These are phyloP conservation scores for Tinamus guttatus DNA, from an alignment of 2,113 vertebrate species.

Conservation along the genomic window DNA sequence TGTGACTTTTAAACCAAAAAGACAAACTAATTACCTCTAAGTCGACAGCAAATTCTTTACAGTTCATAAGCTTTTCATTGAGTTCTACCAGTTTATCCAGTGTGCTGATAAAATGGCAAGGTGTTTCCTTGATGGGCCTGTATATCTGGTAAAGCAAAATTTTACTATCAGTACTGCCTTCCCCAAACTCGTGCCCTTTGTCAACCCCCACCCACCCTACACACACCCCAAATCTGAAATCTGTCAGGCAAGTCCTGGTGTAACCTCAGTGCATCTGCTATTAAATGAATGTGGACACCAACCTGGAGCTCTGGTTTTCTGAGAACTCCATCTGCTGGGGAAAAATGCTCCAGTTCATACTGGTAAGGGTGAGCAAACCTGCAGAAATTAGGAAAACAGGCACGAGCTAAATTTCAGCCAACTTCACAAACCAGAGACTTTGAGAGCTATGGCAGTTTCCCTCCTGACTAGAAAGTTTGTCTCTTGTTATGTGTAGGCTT, in stretches of 20 bases:
- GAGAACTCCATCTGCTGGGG: constrained; percentile 80
- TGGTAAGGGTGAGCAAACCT: constrained; percentile 97
- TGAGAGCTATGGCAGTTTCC: not conserved
- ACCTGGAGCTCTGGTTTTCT: constrained; percentile 89
- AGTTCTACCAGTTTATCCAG: constrained; percentile 89
- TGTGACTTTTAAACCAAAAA: not conserved
- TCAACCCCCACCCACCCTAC: not conserved
- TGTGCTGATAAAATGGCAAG: constrained; percentile 83
- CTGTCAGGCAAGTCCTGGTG: not conserved
- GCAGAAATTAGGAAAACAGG: not conserved
- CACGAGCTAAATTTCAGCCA: not conserved
- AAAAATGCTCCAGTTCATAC: constrained; percentile 90
- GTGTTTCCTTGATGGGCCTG: constrained; percentile 83
- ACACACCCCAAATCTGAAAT: not conserved
- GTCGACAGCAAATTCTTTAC: constrained; percentile 92
- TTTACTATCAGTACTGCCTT: not conserved
- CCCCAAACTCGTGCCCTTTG: not conserved
- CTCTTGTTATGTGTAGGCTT: not conserved
- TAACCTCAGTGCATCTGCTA: not conserved
- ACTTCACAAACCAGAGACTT: not conserved
- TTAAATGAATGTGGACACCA: not conserved
- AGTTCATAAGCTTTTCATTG: constrained; percentile 89
- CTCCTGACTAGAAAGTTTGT: not conserved
- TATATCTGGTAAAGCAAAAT: constrained; percentile 81
- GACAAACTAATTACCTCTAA: constrained; percentile 85